Base-by-base conservation (phyloP, 1,140 invertebrate species). In the Dryas iulia region DNA sequence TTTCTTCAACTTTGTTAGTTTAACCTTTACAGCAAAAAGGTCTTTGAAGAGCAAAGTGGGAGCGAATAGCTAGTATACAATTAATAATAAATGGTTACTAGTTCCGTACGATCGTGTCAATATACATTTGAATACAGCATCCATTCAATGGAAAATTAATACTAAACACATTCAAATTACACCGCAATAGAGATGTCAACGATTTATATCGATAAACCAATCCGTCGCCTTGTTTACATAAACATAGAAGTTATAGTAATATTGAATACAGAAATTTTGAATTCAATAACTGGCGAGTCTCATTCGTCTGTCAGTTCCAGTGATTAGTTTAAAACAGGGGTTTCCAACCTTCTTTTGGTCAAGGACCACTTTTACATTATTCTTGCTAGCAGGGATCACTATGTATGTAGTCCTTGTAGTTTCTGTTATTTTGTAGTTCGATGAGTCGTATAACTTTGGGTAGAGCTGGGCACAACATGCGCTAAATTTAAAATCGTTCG, bases 111-210 rank as follows among this genome's bases (percentile, higher is more conserved):
- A 11, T 21, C 7, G 39, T 47, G 39, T 47, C 18, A 47, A 47
- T 47, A 47, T 8, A 47, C 10, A 66, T 58, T 14, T 58, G 23
- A 47, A 65, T 62, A 53, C 60, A 26, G 24, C 18, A 53, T 33
- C 23, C 11, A 53, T 59, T 61, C 47, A 56, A 61, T 61, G 47
- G 53, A 63, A 69, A 69, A 69, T 57, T 66, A 66, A 60, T 63
- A 69, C 62, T 33, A 59, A 69, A 69, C 25, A 57, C 59, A 68
- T 68, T 57, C 59, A 68, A 68, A 68, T 68, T 59, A 58, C 33
- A 57, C 21, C 18, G 39, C 71, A 69, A 73, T 73, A 73, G 71
- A 73, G 71, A 69, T 66, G 71, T 73, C 71, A 66, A 60, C 59
- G 18, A 25, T 54, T 57, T 63, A 65, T 73, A 73, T 73, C 66